Base-by-base conservation (phyloP, 2,113 vertebrate genomes). In the Corapipo altera region DNA sequence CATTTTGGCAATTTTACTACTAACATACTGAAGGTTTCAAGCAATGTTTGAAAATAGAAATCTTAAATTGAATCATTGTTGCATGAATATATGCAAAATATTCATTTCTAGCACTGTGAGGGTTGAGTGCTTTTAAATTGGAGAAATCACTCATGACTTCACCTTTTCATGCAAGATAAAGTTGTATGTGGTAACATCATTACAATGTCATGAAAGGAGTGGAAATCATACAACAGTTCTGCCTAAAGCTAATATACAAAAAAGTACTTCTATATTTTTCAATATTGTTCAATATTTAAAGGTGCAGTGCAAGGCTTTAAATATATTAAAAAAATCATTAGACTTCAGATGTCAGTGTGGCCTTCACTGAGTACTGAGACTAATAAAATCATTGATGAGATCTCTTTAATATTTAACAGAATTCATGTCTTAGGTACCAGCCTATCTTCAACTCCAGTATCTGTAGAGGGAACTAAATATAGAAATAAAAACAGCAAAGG, bases 61-160 rank as follows among this genome's bases (percentile, higher is more conserved):
- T 98, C 99, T 99, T 98, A 99, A 99, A 99, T 99, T 99, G 99
- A 99, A 99, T 99, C 99, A 99, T 99, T 99, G 99, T 99, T 99
- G 99, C 99, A 99, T 99, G 99, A 99, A 99, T 99, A 99, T 99
- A 99, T 99, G 99, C 99, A 99, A 99, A 99, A 99, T 99, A 99
- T 99, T 99, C 99, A 99, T 99, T 99, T 99, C 99, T 99, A 98
- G 98, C 98, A 98, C 98, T 98, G 99, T 99, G 99, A 99, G 99
- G 99, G 99, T 99, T 99, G 99, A 99, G 99, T 99, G 99, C 99
- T 99, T 99, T 99, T 99, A 99, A 99, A 99, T 99, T 99, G 99
- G 98, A 99, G 99, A 99, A 99, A 99, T 99, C 99, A 99, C 99
- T 99, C 99, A 99, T 99, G 99, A 99, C 99, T 99, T 99, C 99